phyloP scores from a whole-genome alignment of 2,797 vertebrate species.

The Crypturellus tataupa region DNA sequence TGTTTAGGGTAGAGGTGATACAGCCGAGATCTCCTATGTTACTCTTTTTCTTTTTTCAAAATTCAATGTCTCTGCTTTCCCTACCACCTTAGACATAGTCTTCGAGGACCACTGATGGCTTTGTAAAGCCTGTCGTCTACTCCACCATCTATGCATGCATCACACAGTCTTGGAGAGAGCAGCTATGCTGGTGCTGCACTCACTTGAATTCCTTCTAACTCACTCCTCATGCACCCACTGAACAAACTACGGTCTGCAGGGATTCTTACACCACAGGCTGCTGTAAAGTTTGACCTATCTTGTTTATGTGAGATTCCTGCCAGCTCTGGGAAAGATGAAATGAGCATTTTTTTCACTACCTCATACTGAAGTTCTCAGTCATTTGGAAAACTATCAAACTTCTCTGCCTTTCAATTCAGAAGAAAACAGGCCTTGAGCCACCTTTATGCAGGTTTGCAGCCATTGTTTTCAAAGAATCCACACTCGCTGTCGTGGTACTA shows the following conservation, averaged over 20 bases:
- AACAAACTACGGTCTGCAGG: neutral
- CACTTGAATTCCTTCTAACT: neutral
- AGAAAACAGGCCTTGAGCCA: slow-evolving; percentile 36
- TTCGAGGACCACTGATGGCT: accelerated
- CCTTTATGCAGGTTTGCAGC: neutral
- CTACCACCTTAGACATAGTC: neutral
- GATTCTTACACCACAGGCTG: accelerated
- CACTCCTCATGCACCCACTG: accelerated
- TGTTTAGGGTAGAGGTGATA: neutral
- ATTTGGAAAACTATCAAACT: neutral
- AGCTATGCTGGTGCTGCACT: neutral
- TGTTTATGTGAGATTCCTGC: neutral
- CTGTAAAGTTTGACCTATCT: neutral
- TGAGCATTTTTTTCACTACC: neutral
- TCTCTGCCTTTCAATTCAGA: neutral
- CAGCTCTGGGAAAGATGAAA: neutral
- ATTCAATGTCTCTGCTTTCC: neutral
- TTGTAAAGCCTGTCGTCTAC: neutral
- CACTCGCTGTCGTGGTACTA: neutral
- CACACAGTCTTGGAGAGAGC: neutral
- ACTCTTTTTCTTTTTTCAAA: accelerated
- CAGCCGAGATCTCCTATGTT: neutral
- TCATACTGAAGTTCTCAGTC: neutral
- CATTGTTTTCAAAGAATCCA: neutral
- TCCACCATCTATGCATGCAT: neutral